phyloP scores from a whole-genome alignment of 2,113 vertebrate genomes.

The Arothron firmamentum region DNA sequence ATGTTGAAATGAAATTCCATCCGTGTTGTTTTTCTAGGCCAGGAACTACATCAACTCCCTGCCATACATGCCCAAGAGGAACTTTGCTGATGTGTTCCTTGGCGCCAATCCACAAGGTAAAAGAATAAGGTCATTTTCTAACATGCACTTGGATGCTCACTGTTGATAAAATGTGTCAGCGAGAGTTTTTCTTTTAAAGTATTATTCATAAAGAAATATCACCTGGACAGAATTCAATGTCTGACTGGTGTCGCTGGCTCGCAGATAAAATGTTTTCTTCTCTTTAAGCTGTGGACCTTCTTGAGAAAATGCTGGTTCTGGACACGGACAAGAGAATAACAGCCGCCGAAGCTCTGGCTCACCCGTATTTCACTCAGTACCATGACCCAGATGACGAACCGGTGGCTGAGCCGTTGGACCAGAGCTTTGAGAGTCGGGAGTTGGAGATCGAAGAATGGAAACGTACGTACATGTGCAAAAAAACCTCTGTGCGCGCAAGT shows the following conservation, averaged over 20 bases:
- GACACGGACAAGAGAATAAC: constrained; percentile 97
- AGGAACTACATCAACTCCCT: constrained; percentile 96
- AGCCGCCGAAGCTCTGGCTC: constrained; percentile 88
- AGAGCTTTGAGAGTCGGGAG: constrained; percentile 95
- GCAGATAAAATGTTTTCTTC: not conserved
- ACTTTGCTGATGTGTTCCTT: constrained; percentile 95
- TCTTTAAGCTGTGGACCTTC: constrained; percentile 86
- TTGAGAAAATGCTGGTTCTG: constrained; percentile 98
- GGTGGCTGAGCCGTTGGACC: constrained; percentile 92
- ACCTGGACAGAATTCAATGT: no score
- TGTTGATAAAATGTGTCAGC: no score
- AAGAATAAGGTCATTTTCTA: not conserved
- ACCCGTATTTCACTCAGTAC: constrained; percentile 91
- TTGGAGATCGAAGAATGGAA: constrained; percentile 97
- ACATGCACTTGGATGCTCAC: not conserved
- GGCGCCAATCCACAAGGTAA: constrained; percentile 96
- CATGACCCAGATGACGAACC: constrained; percentile 97
- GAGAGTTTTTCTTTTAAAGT: no score
- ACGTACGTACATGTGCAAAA: constrained; percentile 76
- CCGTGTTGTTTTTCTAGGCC: constrained; percentile 76
- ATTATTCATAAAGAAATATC: no score
- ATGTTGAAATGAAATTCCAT: constrained; percentile 18
- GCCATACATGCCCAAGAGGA: constrained; percentile 94
- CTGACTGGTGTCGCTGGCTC: no score
- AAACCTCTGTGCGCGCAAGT: not conserved